Base-by-base conservation (phyloP, 2,888 invertebrate species). In the Dastarcus helophoroides region DNA sequence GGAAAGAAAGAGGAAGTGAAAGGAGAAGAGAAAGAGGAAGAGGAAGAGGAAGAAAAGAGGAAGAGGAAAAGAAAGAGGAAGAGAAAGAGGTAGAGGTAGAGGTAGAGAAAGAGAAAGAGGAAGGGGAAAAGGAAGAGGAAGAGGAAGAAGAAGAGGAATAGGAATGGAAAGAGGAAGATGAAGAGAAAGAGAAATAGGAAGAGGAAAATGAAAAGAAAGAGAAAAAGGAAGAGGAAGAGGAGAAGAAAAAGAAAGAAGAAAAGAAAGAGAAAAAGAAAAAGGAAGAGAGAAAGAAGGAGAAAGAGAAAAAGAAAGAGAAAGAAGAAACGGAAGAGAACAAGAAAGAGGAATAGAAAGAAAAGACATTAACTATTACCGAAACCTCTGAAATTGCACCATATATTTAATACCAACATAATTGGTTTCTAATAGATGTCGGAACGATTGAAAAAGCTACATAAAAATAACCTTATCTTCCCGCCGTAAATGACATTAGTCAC, bases 271-370 rank as follows among this genome's bases (percentile, higher is more conserved):
- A n/a, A n/a, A n/a, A 19, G 6, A 19, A 19, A 19, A n/a, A 19
- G 19, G n/a, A 7, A 19, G n/a, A 19, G 19, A 24, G 26, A 26
- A 7, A 26, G 9, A 26, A 14, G 14, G 7, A 26, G 5, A 26
- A 9, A 26, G 7, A 26, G 14, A 26, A n/a, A n/a, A n/a, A 7
- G 14, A 5, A 26, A 10, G 14, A 14, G 14, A 7, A 26, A 11
- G 14, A 14, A 26, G 7, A 26, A 6, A 26, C 7, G 14, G 7
- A 26, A 10, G 14, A 7, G 14, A 5, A 26, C 5, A 26, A 14
- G 14, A 7, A 26, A 14, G 14, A 14, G 14, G 7, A 26, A 6
- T 14, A 7, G 14, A 5, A 26, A 10, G 14, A n/a, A n/a, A n/a
- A n/a, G n/a, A n/a, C n/a, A n/a, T n/a, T n/a, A n/a, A n/a, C n/a